Conservation (phyloP, 2,888 invertebrate genomes). For the Anoplius nigerrimus region DNA sequence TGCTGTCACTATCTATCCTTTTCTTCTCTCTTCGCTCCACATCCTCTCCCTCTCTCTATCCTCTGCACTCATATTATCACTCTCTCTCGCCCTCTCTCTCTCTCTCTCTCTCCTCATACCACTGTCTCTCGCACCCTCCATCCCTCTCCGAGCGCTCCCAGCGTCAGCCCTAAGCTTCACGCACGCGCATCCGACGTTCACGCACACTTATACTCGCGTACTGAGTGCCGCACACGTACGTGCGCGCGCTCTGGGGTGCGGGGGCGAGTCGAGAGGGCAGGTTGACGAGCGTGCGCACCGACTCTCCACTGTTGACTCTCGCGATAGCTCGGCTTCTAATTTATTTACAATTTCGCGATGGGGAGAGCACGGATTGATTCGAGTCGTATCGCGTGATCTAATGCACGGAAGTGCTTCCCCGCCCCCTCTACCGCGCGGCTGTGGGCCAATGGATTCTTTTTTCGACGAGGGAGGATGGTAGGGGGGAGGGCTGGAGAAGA, state of each 20-base stretch:
- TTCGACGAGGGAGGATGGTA: background rate
- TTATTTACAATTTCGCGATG: constrained; percentile 62
- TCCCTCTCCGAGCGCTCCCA: constrained; percentile 5
- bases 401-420: constrained; percentile 37
- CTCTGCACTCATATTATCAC: background rate
- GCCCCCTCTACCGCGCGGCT: too few relatives aligned
- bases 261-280: constrained; percentile 21
- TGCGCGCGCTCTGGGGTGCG: background rate
- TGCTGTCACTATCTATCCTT: background rate
- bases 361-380: constrained; percentile 53
- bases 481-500: too few relatives aligned
- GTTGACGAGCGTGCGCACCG: constrained; percentile 28
- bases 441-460: background rate
- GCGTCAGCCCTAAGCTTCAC: background rate
- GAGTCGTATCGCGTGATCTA: constrained; percentile 35
- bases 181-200: constrained; percentile 29
- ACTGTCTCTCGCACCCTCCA: constrained; percentile 5
- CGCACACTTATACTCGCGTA: constrained; percentile 11
- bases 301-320: constrained; percentile 62
- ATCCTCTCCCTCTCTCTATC: background rate
- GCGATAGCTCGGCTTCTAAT: constrained; percentile 59
- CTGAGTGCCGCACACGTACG: too few relatives aligned
- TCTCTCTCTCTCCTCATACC: background rate
- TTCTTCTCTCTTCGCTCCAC: background rate
- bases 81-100: background rate